Evolutionary conservation across 2,888 invertebrate genomes (phyloP), one percentile per base, ranked within the genome.

Genomic region (Melieria omissa): DNA sequence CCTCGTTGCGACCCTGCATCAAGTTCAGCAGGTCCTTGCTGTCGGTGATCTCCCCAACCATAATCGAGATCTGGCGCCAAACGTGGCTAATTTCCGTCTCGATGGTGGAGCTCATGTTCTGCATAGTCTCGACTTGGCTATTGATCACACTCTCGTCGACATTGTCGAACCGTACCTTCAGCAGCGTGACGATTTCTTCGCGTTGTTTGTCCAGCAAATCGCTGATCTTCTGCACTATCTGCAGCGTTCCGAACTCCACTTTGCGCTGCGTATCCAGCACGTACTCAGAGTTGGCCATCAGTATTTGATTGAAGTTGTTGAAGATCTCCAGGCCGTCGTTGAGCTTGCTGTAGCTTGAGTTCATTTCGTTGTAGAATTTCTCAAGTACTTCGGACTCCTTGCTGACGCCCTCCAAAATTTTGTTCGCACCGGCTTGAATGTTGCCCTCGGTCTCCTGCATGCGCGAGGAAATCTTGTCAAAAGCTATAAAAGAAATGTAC

Each of bases 51-150:
- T 95, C 94, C 80, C 92, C 92, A 85, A 94, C 92, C 94, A 96
- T 94, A 71, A 94, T 92, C 75, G 95, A 95, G 78, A 96, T 95
- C 86, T 95, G 96, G 41, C 95, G 89, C 96, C 96, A 96, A 14
- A 96, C 95, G 84, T 94, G 93, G 76, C 92, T 91, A 84, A 95
- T 92, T 83, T 95, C 95, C 12, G 91, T 88, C 79, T 95, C 95
- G 82, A 96, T 91, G 81, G 93, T 92, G 0, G 90, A 87, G 65
- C 93, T 95, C 65, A 95, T 86, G 85, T 95, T 95, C 5, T 90
- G 90, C 71, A 94, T 86, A 0, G 92, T 91, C 3, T 90, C 90
- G 54, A 91, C 90, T 80, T 95, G 95, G 81, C 92, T 93, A 75
- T 89, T 91, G 76, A 93, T 88, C 73, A 96, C 91, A 2, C 90